phyloP scores from a whole-genome alignment of 1,140 invertebrate species.

The Papilio dardanus region DNA sequence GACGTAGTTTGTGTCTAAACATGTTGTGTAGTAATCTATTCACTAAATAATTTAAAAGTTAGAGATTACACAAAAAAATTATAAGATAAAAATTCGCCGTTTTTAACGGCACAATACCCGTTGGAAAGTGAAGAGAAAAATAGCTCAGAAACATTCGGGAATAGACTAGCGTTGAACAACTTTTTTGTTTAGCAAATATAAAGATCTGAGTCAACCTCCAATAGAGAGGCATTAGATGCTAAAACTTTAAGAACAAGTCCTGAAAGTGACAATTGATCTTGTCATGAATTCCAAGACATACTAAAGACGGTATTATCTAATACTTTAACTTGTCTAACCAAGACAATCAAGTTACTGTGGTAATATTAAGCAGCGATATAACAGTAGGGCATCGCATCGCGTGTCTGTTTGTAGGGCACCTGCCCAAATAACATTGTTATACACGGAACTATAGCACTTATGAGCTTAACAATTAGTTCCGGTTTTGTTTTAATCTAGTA shows the following conservation, averaged over 20 bases:
- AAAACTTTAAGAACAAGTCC: too few species aligned
- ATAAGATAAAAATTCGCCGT: too few species aligned
- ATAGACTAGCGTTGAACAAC: too few species aligned
- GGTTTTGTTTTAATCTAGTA: not conserved
- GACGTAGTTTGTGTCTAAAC: too few species aligned
- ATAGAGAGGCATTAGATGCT: not conserved
- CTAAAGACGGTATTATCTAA: not conserved
- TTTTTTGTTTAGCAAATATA: too few species aligned
- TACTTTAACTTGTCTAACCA: not conserved
- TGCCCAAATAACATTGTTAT: not conserved
- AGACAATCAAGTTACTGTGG: not conserved
- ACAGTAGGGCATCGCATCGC: slow-evolving; percentile 31
- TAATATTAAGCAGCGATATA: not conserved
- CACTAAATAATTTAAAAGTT: too few species aligned
- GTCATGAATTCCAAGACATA: not conserved
- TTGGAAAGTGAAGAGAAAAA: too few species aligned
- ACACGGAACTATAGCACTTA: slow-evolving; percentile 15
- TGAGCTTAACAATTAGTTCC: slow-evolving; percentile 4
- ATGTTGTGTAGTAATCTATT: too few species aligned
- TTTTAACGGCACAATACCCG: too few species aligned
- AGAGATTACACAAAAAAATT: too few species aligned
- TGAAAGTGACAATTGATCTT: not conserved
- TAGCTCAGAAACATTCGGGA: too few species aligned
- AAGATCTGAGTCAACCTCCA: too few species aligned
- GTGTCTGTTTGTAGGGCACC: slow-evolving; percentile 46